phyloP scores from a whole-genome alignment of 2,888 invertebrate species.

The Idaea straminata region DNA sequence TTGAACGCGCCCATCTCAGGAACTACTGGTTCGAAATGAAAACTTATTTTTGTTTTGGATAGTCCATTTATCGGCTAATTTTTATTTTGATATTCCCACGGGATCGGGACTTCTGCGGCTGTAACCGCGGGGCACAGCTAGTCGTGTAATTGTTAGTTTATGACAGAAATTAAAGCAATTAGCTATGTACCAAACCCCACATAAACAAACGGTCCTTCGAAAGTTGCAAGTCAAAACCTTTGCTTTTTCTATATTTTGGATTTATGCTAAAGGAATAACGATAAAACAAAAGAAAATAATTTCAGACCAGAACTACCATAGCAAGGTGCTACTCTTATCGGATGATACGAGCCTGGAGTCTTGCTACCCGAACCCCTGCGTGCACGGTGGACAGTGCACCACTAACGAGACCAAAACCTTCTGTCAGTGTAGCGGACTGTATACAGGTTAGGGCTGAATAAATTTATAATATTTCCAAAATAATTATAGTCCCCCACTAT shows the following conservation, averaged over 20 bases:
- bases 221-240: background rate
- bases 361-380: constrained; percentile 87
- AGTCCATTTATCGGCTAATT: too few species aligned
- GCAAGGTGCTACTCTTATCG: constrained; percentile 80
- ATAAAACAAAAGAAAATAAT: background rate
- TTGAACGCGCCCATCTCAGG: too few species aligned
- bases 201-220: too few species aligned
- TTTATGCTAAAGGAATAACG: too few species aligned
- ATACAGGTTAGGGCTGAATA: constrained; percentile 77
- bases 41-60: too few species aligned
- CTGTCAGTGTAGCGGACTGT: constrained; percentile 86
- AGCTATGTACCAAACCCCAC: too few species aligned
- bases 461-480: background rate
- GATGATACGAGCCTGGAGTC: constrained; percentile 82
- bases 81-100: too few species aligned
- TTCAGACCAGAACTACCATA: constrained; percentile 82
- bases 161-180: background rate
- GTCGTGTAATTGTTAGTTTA: too few species aligned
- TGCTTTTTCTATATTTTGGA: too few species aligned
- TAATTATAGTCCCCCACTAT: background rate
- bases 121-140: too few species aligned
- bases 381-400: constrained; percentile 85
- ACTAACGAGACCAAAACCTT: constrained; percentile 78
- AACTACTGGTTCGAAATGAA: too few species aligned
- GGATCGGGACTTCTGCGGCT: too few species aligned